Conservation (phyloP, 2,888 invertebrate species). For the Agonopterix arenella region DNA sequence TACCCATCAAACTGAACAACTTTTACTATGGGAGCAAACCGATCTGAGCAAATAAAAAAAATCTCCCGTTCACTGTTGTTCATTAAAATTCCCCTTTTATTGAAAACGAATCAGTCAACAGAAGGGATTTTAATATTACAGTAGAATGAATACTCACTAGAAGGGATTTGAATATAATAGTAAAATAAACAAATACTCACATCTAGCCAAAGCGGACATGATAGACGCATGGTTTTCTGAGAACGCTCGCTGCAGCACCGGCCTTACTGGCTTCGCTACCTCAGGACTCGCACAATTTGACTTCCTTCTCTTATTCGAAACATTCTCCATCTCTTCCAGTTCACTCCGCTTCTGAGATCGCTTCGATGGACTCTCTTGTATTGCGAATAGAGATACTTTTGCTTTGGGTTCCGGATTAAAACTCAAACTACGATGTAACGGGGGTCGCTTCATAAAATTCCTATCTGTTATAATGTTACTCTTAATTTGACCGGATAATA, state of each 20-base stretch:
- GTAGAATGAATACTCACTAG: neutral
- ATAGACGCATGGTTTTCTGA: slow-evolving; percentile 89
- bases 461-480: slow-evolving; percentile 33
- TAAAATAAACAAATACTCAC: slow-evolving; percentile 60
- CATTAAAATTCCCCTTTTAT: too few species aligned
- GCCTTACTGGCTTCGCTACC: slow-evolving; percentile 28
- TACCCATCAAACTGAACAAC: too few species aligned
- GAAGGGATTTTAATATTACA: neutral
- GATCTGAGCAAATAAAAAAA: too few species aligned
- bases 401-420: slow-evolving; percentile 47
- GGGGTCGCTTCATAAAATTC: slow-evolving; percentile 29
- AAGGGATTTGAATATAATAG: neutral
- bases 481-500: slow-evolving; percentile 57
- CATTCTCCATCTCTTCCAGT: slow-evolving; percentile 50
- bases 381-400: slow-evolving; percentile 39
- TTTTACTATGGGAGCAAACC: too few species aligned
- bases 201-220: slow-evolving; percentile 83
- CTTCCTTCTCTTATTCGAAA: slow-evolving; percentile 51
- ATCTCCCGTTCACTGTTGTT: too few species aligned
- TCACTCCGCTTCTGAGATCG: slow-evolving; percentile 79
- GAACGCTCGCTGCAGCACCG: slow-evolving; percentile 77
- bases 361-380: slow-evolving; percentile 43
- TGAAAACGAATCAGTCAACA: neutral
- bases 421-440: slow-evolving; percentile 48
- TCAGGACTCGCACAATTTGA: slow-evolving; percentile 28